A percentile compares a stretch with the other conserved stretches of the same genome.
Evolutionary conservation across 2,797 vertebrate species (phyloP).

Genomic region (Poeciliopsis presidionis): DNA sequence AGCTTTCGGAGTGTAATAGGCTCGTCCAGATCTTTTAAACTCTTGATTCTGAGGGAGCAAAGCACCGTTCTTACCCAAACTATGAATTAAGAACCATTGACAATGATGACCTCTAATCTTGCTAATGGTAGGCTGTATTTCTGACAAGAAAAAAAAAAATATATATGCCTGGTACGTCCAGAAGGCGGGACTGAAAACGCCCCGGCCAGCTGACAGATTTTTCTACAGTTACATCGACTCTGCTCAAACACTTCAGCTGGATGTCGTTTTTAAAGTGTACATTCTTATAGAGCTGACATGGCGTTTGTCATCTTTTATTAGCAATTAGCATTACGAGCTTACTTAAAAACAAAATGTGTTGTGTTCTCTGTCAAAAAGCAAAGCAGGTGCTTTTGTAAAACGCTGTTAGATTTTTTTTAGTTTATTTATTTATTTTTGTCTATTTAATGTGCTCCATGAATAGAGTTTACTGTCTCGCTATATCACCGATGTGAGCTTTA

Average conservation of each 20-base stretch:
- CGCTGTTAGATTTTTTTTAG: neutral
- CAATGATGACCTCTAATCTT: constrained; percentile 51
- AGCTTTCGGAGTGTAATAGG: constrained; percentile 13
- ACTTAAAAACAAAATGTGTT: neutral
- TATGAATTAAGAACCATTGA: constrained; percentile 36
- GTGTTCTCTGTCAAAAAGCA: neutral
- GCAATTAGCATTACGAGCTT: neutral
- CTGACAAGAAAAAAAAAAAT: neutral
- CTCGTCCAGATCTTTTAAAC: constrained; percentile 28
- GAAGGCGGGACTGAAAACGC: constrained; percentile 6
- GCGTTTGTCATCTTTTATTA: neutral
- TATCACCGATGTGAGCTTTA: neutral
- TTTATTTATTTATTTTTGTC: too few species aligned
- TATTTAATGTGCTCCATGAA: neutral
- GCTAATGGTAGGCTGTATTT: constrained; percentile 44
- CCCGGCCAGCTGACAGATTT: neutral
- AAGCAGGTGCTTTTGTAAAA: neutral
- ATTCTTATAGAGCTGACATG: neutral
- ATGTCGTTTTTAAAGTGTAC: neutral
- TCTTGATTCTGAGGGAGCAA: constrained; percentile 39
- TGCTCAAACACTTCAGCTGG: neutral
- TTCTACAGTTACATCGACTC: constrained; percentile 9
- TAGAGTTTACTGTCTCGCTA: neutral
- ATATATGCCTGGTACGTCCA: neutral
- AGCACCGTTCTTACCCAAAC: constrained; percentile 27